A percentile compares a stretch with the other conserved stretches of the same genome.
phyloP scores from a whole-genome alignment of 2,113 vertebrate genomes.

The Deroptyus accipitrinus region DNA sequence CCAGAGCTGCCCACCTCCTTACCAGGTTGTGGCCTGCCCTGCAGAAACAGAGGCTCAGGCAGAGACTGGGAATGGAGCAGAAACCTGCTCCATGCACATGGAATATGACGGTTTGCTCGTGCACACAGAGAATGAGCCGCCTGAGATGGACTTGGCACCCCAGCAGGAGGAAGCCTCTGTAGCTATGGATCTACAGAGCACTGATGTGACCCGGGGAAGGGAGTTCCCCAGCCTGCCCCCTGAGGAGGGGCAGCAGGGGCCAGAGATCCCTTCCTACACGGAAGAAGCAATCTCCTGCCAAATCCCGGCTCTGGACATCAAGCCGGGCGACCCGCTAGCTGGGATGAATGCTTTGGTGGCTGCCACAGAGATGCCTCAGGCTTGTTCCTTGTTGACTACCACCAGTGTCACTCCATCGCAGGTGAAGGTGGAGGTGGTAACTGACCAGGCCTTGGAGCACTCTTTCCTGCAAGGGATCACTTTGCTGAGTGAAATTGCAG shows the following conservation, averaged over 20 bases:
- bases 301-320: slow-evolving; percentile 61
- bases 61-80: slow-evolving; percentile 11
- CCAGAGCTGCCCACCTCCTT: slow-evolving; percentile 69
- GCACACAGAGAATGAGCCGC: background rate
- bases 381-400: slow-evolving; percentile 70
- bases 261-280: slow-evolving; percentile 46
- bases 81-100: slow-evolving; percentile 45
- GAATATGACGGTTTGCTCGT: slow-evolving; percentile 54
- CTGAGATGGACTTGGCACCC: slow-evolving; percentile 52
- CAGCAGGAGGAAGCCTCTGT: slow-evolving; percentile 69
- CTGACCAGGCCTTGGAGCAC: slow-evolving; percentile 67
- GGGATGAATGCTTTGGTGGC: slow-evolving; percentile 90
- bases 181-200: slow-evolving; percentile 42
- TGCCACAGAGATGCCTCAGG: slow-evolving; percentile 88
- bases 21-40: slow-evolving; percentile 61
- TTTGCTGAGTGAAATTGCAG: slow-evolving; percentile 91
- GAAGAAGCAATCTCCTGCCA: slow-evolving; percentile 53
- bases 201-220: background rate
- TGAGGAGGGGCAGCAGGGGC: background rate
- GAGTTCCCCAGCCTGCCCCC: slow-evolving; percentile 50
- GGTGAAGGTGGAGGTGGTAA: slow-evolving; percentile 58
- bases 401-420: background rate
- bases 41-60: slow-evolving; percentile 53
- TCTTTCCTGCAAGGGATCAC: slow-evolving; percentile 91
- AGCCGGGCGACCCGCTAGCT: slow-evolving; percentile 86